These are phyloP conservation scores for Lasioglossum baleicum DNA, from an alignment of 1,140 invertebrate genomes.

Conservation along the genomic window DNA sequence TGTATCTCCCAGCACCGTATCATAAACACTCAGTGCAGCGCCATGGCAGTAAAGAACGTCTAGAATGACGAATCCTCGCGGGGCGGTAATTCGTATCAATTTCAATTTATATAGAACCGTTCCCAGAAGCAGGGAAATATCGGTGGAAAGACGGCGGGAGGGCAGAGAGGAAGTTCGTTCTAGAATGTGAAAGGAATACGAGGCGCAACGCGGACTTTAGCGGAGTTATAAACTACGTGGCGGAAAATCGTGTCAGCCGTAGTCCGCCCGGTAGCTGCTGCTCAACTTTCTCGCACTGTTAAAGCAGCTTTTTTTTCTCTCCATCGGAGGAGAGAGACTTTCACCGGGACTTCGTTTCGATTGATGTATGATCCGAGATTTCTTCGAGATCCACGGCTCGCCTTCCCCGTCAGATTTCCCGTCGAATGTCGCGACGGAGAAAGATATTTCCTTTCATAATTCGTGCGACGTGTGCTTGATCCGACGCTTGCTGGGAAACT, in stretches of 20 bases:
- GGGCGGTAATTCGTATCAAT: not conserved
- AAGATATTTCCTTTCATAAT: not conserved
- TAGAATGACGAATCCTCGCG: no score
- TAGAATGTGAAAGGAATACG: conserved; percentile 42
- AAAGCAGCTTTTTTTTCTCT: not conserved
- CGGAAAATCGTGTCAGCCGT: conserved; percentile 43
- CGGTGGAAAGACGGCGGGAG: not conserved
- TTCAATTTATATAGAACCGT: conserved; percentile 8
- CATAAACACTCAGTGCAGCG: no score
- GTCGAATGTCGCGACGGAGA: not conserved
- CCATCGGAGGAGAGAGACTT: conserved; percentile 5
- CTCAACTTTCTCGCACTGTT: conserved; percentile 37
- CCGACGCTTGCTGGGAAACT: no score
- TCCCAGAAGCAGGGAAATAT: not conserved
- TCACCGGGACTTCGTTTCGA: conserved; percentile 26
- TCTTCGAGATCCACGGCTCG: not conserved
- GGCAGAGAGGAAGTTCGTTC: not conserved
- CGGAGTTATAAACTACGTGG: conserved; percentile 30
- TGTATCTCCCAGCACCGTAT: no score
- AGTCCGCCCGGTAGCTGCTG: not conserved
- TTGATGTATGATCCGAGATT: conserved; percentile 21
- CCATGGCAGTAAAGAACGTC: no score
- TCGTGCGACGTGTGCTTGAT: not conserved
- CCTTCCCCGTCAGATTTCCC: not conserved
- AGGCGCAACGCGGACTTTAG: not conserved